Base-by-base conservation (phyloP, 2,113 vertebrate species). In the Brachyistius frenatus region DNA sequence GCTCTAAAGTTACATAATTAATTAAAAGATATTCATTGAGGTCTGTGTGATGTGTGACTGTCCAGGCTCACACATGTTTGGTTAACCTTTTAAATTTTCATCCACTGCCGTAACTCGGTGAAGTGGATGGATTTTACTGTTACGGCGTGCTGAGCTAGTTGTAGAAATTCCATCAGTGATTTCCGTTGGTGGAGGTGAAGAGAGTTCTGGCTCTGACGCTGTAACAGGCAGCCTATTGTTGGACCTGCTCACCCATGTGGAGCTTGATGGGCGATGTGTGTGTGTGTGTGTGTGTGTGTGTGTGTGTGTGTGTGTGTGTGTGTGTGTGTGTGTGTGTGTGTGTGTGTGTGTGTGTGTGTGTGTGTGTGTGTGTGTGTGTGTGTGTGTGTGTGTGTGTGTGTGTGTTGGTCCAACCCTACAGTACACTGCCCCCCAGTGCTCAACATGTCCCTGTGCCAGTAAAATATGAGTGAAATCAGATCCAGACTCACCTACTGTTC, bases 381-480 rank as follows among this genome's bases (percentile, higher is more conserved):
- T 23, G 23, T 23, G 23, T 23, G 23, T 23, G 23, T 23, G 23
- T 23, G 23, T 23, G 23, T 23, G 23, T 62, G 74, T 30, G 78
- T 41, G 67, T 76, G 61, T 75, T 41, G 55, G 63, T 79, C 70
- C 69, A 86, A 2, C 65, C 66, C 81, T 78, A 84, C 85, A 60
- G 80, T 86, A 86, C 86, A 92, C 90, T 90, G 89, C 92, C 92
- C 86, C 86, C 90, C 60, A 88, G 91, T 86, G 91, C 86, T 90
- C 85, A 78, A 81, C 68, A 57, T 11, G 4, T 80, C 84, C 68
- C 44, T 35, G 35, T 71, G 83, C 73, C 84, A 61, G 73, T 66
- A 58, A 86, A 81, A 78, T 31, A 54, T 44, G n/a, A 41, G 44
- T 63, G 81, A 87, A 91, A 80, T 69, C 39, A 78, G 62, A 86